These are phyloP conservation scores for Bradypodion ventrale DNA, from an alignment of 2,797 vertebrate genomes.

Conservation along the genomic window DNA sequence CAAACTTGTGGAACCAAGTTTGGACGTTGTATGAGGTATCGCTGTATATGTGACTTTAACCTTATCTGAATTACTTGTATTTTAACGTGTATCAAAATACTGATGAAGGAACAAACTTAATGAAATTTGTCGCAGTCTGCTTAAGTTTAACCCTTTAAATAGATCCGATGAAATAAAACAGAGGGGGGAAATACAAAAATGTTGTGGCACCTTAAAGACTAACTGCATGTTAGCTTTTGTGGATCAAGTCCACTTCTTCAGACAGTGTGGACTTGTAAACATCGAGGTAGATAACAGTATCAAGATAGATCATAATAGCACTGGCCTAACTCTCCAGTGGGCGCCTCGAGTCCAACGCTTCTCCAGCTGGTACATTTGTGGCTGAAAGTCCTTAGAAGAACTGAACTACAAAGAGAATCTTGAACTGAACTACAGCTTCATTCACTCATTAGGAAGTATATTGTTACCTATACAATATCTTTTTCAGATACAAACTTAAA, in stretches of 20 bases:
- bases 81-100: not conserved
- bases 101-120: not conserved
- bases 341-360: slow-evolving; percentile 20
- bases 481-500: slow-evolving; percentile 27
- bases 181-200: too few relatives aligned
- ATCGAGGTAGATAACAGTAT: slow-evolving; percentile 38
- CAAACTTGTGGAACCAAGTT: too few relatives aligned
- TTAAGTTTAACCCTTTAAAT: not conserved
- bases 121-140: not conserved
- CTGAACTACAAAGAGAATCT: too few relatives aligned
- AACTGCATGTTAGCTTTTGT: too few relatives aligned
- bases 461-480: slow-evolving; percentile 19
- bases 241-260: too few relatives aligned
- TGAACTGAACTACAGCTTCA: not conserved
- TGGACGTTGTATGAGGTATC: too few relatives aligned
- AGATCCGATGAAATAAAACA: too few relatives aligned
- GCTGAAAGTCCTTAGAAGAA: not conserved
- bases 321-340: slow-evolving; percentile 19
- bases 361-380: not conserved
- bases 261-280: not conserved
- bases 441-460: not conserved
- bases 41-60: not conserved
- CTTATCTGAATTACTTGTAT: not conserved
- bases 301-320: too few relatives aligned
- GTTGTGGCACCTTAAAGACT: too few relatives aligned